Evolutionary conservation across 2,888 invertebrate species (phyloP).

Genomic region (Tinea semifulvella): DNA sequence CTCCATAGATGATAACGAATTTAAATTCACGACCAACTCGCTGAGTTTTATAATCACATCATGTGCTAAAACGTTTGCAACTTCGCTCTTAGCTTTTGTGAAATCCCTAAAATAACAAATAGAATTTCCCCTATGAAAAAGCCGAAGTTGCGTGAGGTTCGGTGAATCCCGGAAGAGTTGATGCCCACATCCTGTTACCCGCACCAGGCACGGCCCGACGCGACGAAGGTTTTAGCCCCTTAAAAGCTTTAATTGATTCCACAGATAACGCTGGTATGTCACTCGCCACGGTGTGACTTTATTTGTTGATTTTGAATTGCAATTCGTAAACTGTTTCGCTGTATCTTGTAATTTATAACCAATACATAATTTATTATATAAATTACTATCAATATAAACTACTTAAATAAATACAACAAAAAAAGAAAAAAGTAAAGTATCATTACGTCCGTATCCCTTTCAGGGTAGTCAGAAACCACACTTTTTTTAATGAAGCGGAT

Average conservation of each 20-base stretch:
- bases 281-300: slow-evolving; percentile 22
- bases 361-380: too few relatives aligned
- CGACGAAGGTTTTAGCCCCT: slow-evolving; percentile 19
- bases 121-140: slow-evolving; percentile 31
- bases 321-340: too few relatives aligned
- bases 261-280: slow-evolving; percentile 47
- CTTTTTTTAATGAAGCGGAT: too few relatives aligned
- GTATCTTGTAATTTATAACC: too few relatives aligned
- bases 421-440: too few relatives aligned
- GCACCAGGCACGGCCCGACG: slow-evolving; percentile 32
- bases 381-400: too few relatives aligned
- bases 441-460: too few relatives aligned
- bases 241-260: slow-evolving; percentile 44
- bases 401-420: too few relatives aligned
- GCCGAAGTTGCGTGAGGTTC: slow-evolving; percentile 43
- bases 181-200: slow-evolving; percentile 44
- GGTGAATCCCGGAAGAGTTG: slow-evolving; percentile 37
- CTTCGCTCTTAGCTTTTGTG: slow-evolving; percentile 31
- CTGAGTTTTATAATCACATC: slow-evolving; percentile 6
- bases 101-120: slow-evolving; percentile 36
- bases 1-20: slow-evolving; percentile 3
- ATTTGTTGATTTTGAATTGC: not conserved
- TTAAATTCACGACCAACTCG: not conserved
- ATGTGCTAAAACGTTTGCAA: slow-evolving; percentile 10
- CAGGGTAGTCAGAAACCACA: too few relatives aligned